Evolutionary conservation across 2,113 vertebrate species (phyloP), one percentile per base, ranked within the genome.

Genomic region (Epinephelus cyanopodus): DNA sequence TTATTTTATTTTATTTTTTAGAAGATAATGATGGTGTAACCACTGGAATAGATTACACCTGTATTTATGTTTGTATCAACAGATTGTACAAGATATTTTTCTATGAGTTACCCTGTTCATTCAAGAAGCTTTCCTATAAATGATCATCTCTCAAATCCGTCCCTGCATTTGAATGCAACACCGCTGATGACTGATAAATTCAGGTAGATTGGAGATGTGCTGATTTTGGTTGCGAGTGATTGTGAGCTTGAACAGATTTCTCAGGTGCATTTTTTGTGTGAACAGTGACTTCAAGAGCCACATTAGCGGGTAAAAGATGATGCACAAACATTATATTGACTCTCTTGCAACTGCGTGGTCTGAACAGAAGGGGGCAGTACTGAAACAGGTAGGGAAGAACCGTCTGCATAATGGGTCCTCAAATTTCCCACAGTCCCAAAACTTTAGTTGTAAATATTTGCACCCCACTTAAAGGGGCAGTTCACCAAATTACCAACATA

Each of bases 21-120:
- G 37, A 75, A 57, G 50, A 18, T 69, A 52, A 87, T 90, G 84
- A 87, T 90, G 87, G 70, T 89, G 85, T 56, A n/a, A 68, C 76
- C 10, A 53, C 18, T 54, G 65, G 23, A 75, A 25, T 12, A 52
- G 63, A 53, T 66, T 9, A 50, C 81, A 77, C 74, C 68, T 73
- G 79, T 87, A 74, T 92, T 88, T 82, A 19, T 87, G 83, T 92
- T 90, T 89, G 50, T 79, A 50, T 65, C 63, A n/a, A 72, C 5
- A 61, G 23, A 83, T 69, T 80, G 54, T 64, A 17, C 14, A 13
- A 63, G 18, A 63, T 82, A 54, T 75, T 85, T 81, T 83, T 75
- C 42, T 58, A 71, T 0, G 10, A 53, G 53, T 91, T 84, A 4
- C 4, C 37, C 23, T 85, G 90, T 92, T 92, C 79, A 42, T 60